A percentile compares a stretch with the other conserved stretches of the same genome.
Evolutionary conservation across 2,113 vertebrate species (phyloP).

Genomic region (Rhodinocichla rosea): DNA sequence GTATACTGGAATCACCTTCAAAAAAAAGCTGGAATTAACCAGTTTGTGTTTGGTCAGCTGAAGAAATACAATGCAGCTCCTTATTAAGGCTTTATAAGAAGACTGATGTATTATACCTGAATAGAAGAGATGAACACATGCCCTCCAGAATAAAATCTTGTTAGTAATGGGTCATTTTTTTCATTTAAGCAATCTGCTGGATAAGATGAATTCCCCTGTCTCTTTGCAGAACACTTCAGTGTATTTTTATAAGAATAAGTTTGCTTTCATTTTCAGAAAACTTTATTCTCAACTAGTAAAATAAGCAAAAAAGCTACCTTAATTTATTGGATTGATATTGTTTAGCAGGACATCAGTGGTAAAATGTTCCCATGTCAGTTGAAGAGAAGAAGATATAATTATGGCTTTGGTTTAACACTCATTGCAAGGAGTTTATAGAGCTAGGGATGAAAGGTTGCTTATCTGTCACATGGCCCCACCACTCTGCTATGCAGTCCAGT

Average conservation of each 20-base stretch:
- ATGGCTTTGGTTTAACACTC: neutral
- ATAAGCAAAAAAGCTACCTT: neutral
- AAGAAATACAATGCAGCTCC: neutral
- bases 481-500: neutral
- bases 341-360: neutral
- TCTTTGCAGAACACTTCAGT: neutral
- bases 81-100: neutral
- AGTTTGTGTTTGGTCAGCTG: neutral
- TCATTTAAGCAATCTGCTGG: neutral
- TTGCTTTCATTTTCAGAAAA: neutral
- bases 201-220: neutral
- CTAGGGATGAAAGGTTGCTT: neutral
- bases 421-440: neutral
- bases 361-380: neutral
- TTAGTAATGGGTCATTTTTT: neutral
- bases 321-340: neutral
- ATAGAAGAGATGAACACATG: neutral
- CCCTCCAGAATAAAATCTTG: neutral
- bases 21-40: neutral
- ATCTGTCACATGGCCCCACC: neutral
- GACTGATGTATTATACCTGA: neutral
- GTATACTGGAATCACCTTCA: neutral
- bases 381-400: neutral
- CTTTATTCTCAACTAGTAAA: neutral
- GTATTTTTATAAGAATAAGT: neutral